phyloP scores from a whole-genome alignment of 1,140 invertebrate species.

The Pseudomyrmex flavicornis region DNA sequence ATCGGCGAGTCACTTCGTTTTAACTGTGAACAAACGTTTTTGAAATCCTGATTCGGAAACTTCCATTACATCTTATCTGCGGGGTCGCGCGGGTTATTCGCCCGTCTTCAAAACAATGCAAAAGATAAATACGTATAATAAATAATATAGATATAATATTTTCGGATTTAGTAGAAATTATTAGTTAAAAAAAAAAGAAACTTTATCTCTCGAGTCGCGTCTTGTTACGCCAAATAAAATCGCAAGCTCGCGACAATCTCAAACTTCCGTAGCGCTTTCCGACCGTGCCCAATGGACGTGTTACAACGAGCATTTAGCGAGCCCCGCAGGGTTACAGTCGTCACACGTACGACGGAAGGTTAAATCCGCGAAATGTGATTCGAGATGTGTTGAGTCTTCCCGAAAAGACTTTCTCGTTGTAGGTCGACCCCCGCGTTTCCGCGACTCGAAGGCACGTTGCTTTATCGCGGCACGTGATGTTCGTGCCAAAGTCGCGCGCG shows the following conservation, averaged over 20 bases:
- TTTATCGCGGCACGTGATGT: slow-evolving; percentile 65
- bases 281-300: neutral
- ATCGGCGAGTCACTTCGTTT: slow-evolving; percentile 2
- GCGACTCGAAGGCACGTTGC: slow-evolving; percentile 48
- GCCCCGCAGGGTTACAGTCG: neutral
- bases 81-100: neutral
- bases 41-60: too few relatives aligned
- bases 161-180: too few relatives aligned
- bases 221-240: neutral
- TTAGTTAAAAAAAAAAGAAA: too few relatives aligned
- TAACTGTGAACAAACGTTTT: neutral
- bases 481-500: slow-evolving; percentile 62
- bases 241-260: neutral
- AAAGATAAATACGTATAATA: neutral
- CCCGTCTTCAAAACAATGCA: neutral
- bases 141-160: too few relatives aligned
- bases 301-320: slow-evolving; percentile 31
- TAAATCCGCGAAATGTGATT: slow-evolving; percentile 46
- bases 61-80: too few relatives aligned
- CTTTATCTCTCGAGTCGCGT: too few relatives aligned
- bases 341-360: slow-evolving; percentile 28
- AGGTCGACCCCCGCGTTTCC: slow-evolving; percentile 46
- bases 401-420: slow-evolving; percentile 40
- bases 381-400: slow-evolving; percentile 29
- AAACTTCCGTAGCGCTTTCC: neutral